A percentile compares a stretch with the other conserved stretches of the same genome.
Conservation (phyloP, 2,113 vertebrate genomes). For the Electrona antarctica region DNA sequence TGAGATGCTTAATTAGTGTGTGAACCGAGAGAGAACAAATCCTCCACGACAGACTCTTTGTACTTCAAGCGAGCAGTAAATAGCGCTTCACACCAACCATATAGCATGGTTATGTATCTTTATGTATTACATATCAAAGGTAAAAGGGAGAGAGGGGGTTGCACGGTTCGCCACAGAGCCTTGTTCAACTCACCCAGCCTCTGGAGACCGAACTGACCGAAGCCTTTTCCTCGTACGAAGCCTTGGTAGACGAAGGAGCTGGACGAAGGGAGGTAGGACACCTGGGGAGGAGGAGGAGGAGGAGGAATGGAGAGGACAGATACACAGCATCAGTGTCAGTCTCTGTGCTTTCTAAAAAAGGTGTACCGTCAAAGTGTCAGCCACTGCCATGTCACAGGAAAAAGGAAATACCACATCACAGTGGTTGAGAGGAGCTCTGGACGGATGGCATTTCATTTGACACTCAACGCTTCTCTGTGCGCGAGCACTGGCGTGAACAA, state of each 20-base stretch:
- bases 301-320: constrained; percentile 53
- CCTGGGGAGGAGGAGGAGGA: constrained; percentile 72
- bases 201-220: constrained; percentile 97
- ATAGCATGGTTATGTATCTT: no score
- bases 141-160: no score
- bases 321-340: constrained; percentile 59
- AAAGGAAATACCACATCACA: constrained; percentile 71
- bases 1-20: no score
- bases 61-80: no score
- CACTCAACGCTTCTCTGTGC: constrained; percentile 42
- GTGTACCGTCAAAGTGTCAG: constrained; percentile 72
- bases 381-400: constrained; percentile 50
- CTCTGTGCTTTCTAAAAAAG: constrained; percentile 58
- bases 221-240: constrained; percentile 94
- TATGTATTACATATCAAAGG: no score
- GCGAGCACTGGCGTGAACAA: constrained; percentile 49
- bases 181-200: constrained; percentile 86
- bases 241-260: constrained; percentile 97
- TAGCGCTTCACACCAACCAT: no score
- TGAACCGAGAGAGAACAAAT: no score
- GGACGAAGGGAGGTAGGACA: constrained; percentile 90
- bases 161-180: no score
- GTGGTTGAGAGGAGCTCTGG: constrained; percentile 54
- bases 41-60: no score
- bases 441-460: constrained; percentile 71